phyloP scores from a whole-genome alignment of 2,797 vertebrate genomes.

The Diplodus sargus region DNA sequence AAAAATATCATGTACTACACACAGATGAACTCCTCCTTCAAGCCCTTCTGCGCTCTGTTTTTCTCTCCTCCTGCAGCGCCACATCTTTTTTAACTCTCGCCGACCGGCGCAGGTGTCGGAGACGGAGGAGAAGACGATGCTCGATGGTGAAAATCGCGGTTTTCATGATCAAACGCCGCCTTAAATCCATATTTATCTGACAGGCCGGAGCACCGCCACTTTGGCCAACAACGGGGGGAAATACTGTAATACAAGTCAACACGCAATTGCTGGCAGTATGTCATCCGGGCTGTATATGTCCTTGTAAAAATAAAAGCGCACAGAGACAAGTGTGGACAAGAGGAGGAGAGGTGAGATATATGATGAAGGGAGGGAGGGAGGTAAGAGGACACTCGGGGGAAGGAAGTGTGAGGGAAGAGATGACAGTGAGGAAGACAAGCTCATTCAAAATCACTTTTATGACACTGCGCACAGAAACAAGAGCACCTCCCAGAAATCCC shows the following conservation, averaged over 20 bases:
- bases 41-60: conserved; percentile 36
- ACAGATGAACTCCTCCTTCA: conserved; percentile 72
- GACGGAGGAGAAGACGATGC: conserved; percentile 14
- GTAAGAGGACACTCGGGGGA: neutral
- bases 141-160: conserved; percentile 25
- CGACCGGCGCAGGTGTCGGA: conserved; percentile 44
- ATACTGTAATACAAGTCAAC: conserved; percentile 56
- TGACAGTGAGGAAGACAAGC: conserved; percentile 9
- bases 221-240: conserved; percentile 52
- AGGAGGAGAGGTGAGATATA: conserved; percentile 54
- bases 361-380: conserved; percentile 34
- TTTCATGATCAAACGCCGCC: conserved; percentile 45
- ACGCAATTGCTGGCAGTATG: conserved; percentile 63
- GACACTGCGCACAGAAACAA: neutral
- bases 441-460: neutral
- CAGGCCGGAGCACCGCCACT: conserved; percentile 55
- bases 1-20: conserved; percentile 75
- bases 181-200: conserved; percentile 71
- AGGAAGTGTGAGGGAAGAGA: neutral
- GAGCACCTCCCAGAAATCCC: neutral
- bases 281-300: conserved; percentile 74
- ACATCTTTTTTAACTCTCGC: conserved; percentile 47
- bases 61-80: conserved; percentile 24
- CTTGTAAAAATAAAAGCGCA: conserved; percentile 77
- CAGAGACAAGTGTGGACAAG: conserved; percentile 61